These are phyloP conservation scores for Nothura maculosa DNA, from an alignment of 2,797 vertebrate species.

Conservation along the genomic window DNA sequence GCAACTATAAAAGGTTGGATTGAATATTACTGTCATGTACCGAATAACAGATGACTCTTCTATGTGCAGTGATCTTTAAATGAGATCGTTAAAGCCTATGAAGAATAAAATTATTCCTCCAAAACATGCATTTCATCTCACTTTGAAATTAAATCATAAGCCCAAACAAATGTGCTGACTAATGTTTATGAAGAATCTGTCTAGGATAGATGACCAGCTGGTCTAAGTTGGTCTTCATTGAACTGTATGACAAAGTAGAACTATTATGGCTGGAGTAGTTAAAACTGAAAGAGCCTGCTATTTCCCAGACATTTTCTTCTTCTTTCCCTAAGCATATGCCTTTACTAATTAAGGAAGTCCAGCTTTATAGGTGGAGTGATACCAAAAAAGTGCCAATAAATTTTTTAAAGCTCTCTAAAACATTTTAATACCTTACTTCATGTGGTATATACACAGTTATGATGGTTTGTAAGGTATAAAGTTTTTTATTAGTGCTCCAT, in stretches of 20 bases:
- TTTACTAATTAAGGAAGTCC: slow-evolving; percentile 59
- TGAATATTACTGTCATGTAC: not conserved
- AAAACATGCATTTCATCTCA: not conserved
- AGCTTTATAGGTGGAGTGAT: slow-evolving; percentile 60
- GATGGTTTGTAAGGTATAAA: slow-evolving; percentile 60
- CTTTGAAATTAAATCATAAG: slow-evolving; percentile 15
- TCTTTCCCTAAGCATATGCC: not conserved
- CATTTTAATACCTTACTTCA: slow-evolving; percentile 67
- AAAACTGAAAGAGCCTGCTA: slow-evolving; percentile 13
- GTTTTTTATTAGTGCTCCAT: slow-evolving; percentile 57
- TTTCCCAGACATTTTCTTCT: not conserved
- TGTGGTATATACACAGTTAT: slow-evolving; percentile 64
- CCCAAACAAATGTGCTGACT: not conserved
- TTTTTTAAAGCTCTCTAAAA: slow-evolving; percentile 69
- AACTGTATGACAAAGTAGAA: not conserved
- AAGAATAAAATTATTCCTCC: not conserved
- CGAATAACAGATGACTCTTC: not conserved
- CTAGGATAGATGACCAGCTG: not conserved
- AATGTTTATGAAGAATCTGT: not conserved
- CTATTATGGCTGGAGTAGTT: not conserved
- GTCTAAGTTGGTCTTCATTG: slow-evolving; percentile 11
- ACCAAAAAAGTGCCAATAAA: slow-evolving; percentile 53
- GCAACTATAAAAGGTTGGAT: not conserved
- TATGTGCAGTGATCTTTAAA: not conserved
- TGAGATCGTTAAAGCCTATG: not conserved